Evolutionary conservation across 2,113 vertebrate genomes (phyloP), one percentile per base, ranked within the genome.

Genomic region (Peromyscus californicus): DNA sequence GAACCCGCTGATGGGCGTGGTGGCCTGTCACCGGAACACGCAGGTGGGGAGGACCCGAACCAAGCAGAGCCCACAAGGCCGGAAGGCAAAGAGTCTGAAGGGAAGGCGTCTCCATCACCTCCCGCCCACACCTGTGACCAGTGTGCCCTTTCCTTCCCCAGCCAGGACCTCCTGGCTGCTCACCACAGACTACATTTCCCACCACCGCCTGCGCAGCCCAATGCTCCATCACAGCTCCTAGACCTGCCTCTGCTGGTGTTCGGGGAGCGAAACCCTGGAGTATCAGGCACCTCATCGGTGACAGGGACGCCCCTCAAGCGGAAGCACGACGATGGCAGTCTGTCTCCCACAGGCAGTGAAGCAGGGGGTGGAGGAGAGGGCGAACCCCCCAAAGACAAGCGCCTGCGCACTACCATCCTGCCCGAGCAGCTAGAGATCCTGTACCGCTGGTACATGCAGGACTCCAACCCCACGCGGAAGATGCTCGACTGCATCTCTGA

Each of bases 401-500:
- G 99, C 67, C 99, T 99, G 29, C 98, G 99, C 36, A 99, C 99
- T 88, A 99, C 99, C 93, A 99, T 99, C 97, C 98, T 99, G 96
- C 99, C 99, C 0, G 99, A 99, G 91, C 99, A 99, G 96, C 98
- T 99, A n/a, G 99, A 99, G 97, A 98, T 99, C 87, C 98, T 99
- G 36, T 99, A 99, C 83, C 99, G 99, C 57, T 99, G 99, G 99
- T 99, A 99, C 94, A 99, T 99, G 97, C 99, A 99, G 98, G 99
- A 99, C 92, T 99, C 99, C 31, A 99, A 99, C 96, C 99, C 99
- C 1, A 99, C 99, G 0, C 99, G 99, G 92, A 99, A 99, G 82
- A 99, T 99, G 97, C 99, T 99, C 36, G 99, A 99, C 94, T 99
- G 99, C 93, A 99, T 99, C 97, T 99, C 99, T 0, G 99, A 99